Evolutionary conservation across 64 coral and sea anemone genomes (phyloP).

Genomic region (Pocillopora damicornis): DNA sequence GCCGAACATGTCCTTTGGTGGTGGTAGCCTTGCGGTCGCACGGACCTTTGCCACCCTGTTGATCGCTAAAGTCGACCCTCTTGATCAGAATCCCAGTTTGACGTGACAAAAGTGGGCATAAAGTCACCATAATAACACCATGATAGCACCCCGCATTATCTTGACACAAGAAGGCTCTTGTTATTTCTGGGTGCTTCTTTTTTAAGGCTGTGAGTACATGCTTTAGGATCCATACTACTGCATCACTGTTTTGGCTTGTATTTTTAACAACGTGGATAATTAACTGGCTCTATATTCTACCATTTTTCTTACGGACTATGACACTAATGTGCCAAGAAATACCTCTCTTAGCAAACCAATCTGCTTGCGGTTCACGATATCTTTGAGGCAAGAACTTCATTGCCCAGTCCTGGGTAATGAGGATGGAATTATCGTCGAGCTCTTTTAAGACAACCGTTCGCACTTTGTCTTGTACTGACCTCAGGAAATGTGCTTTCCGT

Average conservation of each 20-base stretch:
- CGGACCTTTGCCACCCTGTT: conserved; percentile 10
- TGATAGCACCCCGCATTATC: conserved; percentile 20
- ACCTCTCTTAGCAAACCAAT: conserved; percentile 16
- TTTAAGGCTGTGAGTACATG: not conserved
- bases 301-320: not conserved
- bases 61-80: conserved; percentile 34
- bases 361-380: conserved; percentile 9
- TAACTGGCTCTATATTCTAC: not conserved
- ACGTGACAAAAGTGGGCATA: not conserved
- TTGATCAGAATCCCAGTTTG: not conserved
- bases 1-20: conserved; percentile 41
- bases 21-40: conserved; percentile 20
- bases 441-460: not conserved
- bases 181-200: not conserved
- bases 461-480: not conserved
- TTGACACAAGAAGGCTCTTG: not conserved
- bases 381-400: not conserved
- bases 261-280: conserved; percentile 15
- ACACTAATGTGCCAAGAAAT: conserved; percentile 28
- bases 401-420: not conserved
- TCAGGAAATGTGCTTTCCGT: conserved; percentile 13
- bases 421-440: not conserved
- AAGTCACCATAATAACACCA: not conserved
- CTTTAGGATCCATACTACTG: not conserved
- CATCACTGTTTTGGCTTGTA: not conserved